Conservation (phyloP, 2,113 vertebrate species). For the Chunga burmeisteri region DNA sequence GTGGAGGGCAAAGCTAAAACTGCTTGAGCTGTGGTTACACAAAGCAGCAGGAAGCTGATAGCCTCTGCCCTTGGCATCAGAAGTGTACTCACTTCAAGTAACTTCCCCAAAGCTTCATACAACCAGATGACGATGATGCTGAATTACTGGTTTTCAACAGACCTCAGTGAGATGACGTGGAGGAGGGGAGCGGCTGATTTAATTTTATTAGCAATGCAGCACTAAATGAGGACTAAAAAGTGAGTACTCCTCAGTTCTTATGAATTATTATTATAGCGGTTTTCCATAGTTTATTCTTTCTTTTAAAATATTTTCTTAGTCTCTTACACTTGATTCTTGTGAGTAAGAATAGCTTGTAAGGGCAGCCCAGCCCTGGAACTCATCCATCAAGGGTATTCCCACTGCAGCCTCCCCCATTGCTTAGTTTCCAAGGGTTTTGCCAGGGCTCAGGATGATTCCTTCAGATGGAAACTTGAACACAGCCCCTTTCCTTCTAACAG, state of each 20-base stretch:
- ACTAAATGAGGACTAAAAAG: background rate
- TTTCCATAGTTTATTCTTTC: background rate
- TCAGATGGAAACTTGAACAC: background rate
- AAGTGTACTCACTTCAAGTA: background rate
- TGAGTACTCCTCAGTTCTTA: background rate
- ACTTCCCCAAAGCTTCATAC: background rate
- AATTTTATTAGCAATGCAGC: background rate
- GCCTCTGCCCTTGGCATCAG: background rate
- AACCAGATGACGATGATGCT: constrained; percentile 31
- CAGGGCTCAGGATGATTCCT: background rate
- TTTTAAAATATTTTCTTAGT: background rate
- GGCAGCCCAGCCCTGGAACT: background rate
- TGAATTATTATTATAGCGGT: background rate
- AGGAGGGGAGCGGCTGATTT: background rate
- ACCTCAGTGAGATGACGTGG: background rate
- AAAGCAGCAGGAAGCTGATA: background rate
- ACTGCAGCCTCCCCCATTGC: background rate
- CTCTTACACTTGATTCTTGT: background rate
- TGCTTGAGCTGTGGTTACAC: background rate
- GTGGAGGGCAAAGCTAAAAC: background rate
- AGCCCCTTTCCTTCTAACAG: background rate
- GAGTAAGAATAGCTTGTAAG: background rate
- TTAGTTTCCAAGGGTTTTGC: constrained; percentile 8
- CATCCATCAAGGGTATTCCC: background rate
- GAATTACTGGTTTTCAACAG: background rate